These are phyloP conservation scores for Cylloceria caligata DNA, from an alignment of 2,888 invertebrate genomes.

Conservation along the genomic window DNA sequence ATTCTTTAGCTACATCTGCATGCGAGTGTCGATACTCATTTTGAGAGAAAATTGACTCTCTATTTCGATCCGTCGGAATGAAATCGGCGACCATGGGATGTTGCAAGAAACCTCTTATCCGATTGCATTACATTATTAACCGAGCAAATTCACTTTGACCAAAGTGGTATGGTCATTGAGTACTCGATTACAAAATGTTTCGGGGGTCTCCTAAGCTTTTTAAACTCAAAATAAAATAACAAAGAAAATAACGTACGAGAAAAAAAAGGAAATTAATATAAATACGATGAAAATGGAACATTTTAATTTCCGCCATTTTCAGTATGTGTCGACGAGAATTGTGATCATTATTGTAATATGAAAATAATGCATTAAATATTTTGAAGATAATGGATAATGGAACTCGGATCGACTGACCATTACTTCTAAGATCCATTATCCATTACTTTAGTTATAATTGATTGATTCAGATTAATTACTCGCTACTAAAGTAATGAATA, in stretches of 20 bases:
- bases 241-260: neutral
- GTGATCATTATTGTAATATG: no score
- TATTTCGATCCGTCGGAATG: slow-evolving; percentile 23
- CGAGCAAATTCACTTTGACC: slow-evolving; percentile 47
- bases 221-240: slow-evolving; percentile 14
- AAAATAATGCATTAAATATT: no score
- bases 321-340: neutral
- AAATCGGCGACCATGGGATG: neutral
- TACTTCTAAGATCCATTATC: no score
- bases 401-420: no score
- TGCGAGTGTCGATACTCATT: slow-evolving; percentile 27
- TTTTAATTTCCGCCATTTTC: neutral
- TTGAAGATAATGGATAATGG: no score
- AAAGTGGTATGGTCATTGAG: neutral
- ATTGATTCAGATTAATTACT: no score
- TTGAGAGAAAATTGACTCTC: slow-evolving; percentile 43
- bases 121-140: slow-evolving; percentile 49
- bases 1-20: neutral
- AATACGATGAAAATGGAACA: neutral
- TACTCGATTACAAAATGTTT: slow-evolving; percentile 1
- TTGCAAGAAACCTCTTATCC: slow-evolving; percentile 1
- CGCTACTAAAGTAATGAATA: no score
- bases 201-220: slow-evolving; percentile 17
- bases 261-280: neutral
- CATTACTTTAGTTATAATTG: no score